Percentiles rank a stretch among this genome's conserved stretches.
phyloP scores from a whole-genome alignment of 2,797 vertebrate genomes.

The Enteromius trimaculatus region DNA sequence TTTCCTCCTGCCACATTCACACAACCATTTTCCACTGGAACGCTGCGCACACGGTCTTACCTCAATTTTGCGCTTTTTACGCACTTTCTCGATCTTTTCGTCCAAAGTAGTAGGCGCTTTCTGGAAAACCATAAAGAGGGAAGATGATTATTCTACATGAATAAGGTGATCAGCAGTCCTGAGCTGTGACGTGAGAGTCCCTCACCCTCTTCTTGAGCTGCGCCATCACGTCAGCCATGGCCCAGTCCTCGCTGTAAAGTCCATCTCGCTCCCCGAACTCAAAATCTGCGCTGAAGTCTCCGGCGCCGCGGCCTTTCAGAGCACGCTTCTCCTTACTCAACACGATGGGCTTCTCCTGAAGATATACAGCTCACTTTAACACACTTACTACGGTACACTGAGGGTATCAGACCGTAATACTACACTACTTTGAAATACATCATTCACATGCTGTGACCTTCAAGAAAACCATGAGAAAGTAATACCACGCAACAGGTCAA shows the following conservation, averaged over 20 bases:
- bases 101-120: conserved; percentile 88
- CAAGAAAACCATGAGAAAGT: background rate
- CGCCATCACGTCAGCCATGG: conserved; percentile 84
- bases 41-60: conserved; percentile 64
- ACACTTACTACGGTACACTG: too few species aligned
- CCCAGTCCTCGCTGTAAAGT: conserved; percentile 75
- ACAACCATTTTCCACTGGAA: background rate
- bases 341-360: conserved; percentile 77
- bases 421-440: too few species aligned
- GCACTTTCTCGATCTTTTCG: conserved; percentile 93
- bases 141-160: background rate
- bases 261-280: conserved; percentile 85
- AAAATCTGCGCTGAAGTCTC: conserved; percentile 84
- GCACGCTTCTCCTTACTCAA: conserved; percentile 78
- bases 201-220: conserved; percentile 88
- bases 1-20: background rate
- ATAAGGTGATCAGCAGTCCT: too few species aligned
- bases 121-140: conserved; percentile 67
- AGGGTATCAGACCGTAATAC: background rate
- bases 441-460: background rate
- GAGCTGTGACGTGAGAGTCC: too few species aligned
- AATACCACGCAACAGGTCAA: background rate
- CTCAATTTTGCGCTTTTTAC: conserved; percentile 88
- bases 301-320: conserved; percentile 61
- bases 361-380: background rate